phyloP scores from a whole-genome alignment of 2,797 vertebrate genomes.

The Megaceryle alcyon region DNA sequence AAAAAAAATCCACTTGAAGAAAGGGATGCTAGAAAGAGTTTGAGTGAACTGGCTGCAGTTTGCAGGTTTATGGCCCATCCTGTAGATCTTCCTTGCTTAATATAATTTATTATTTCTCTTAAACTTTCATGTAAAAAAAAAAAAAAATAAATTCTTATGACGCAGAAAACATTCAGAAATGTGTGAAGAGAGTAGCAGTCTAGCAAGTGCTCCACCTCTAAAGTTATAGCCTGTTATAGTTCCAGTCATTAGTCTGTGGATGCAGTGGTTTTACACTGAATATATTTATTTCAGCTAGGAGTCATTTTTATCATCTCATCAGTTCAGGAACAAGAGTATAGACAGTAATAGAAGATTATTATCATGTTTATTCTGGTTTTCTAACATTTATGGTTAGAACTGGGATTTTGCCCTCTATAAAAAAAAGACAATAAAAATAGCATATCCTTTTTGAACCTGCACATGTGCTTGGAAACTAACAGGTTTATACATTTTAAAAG shows the following conservation, averaged over 20 bases:
- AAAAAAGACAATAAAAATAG: not conserved
- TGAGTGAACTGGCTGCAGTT: not conserved
- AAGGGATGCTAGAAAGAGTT: not conserved
- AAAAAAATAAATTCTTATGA: not conserved
- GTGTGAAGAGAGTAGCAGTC: not conserved
- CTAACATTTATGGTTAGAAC: not conserved
- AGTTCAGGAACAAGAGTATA: not conserved
- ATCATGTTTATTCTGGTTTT: not conserved
- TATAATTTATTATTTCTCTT: not conserved
- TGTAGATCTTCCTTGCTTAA: not conserved
- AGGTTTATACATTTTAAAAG: not conserved
- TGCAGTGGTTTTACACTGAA: not conserved
- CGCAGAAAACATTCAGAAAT: not conserved
- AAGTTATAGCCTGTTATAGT: not conserved
- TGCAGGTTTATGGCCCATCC: not conserved
- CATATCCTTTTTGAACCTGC: not conserved
- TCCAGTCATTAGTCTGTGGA: no score
- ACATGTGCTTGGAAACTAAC: not conserved
- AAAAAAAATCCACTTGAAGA: not conserved
- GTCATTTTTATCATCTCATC: not conserved
- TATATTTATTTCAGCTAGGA: not conserved
- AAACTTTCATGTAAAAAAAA: not conserved
- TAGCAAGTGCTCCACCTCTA: not conserved
- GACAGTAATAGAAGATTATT: not conserved
- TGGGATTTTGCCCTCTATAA: fast-evolving